A percentile compares a stretch with the other conserved stretches of the same genome.
Conservation (phyloP, 2,797 vertebrate genomes). For the Masticophis lateralis region DNA sequence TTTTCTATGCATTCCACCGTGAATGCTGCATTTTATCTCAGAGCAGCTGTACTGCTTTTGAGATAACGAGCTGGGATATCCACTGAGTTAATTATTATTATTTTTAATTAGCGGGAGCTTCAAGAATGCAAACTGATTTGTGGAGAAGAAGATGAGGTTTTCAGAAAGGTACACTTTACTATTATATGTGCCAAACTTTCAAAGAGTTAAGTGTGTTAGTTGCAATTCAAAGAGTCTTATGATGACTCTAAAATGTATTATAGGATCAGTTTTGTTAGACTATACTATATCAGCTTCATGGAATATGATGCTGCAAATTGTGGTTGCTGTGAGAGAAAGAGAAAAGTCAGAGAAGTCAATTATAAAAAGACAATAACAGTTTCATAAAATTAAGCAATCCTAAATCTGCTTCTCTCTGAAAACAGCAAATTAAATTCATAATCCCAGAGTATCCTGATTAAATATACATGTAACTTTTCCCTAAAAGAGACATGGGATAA, state of each 20-base stretch:
- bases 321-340: background rate
- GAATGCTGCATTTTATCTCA: background rate
- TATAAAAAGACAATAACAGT: background rate
- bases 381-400: background rate
- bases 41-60: background rate
- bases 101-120: background rate
- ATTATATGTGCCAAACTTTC: background rate
- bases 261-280: background rate
- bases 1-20: background rate
- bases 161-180: background rate
- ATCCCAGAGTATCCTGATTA: background rate
- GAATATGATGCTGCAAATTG: background rate
- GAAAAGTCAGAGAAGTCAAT: background rate
- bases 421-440: background rate
- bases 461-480: background rate
- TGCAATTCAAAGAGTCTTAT: background rate
- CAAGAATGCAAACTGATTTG: constrained; percentile 6
- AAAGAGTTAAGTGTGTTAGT: background rate
- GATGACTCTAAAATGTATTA: background rate
- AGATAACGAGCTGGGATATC: background rate
- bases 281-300: background rate
- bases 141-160: constrained; percentile 8
- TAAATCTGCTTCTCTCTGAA: background rate
- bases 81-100: background rate
- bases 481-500: background rate